These are phyloP conservation scores for Pluvianellus socialis DNA, from an alignment of 2,113 vertebrate species.

Conservation along the genomic window DNA sequence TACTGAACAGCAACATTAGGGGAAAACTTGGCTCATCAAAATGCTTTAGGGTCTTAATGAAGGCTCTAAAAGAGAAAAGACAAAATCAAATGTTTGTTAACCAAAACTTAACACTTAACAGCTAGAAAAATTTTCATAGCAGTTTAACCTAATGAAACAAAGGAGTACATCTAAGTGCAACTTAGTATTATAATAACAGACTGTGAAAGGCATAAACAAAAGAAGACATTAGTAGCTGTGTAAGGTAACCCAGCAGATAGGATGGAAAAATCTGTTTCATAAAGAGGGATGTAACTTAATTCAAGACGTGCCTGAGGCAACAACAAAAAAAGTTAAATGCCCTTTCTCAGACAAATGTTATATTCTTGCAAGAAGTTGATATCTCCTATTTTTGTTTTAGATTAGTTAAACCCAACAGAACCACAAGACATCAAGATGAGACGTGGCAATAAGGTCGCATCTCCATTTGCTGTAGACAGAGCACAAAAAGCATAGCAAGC, in stretches of 20 bases:
- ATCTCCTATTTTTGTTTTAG: not conserved
- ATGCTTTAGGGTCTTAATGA: not conserved
- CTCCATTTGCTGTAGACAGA: not conserved
- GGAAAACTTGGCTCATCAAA: not conserved
- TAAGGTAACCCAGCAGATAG: not conserved
- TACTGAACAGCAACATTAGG: not conserved
- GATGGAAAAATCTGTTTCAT: not conserved
- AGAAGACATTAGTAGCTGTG: not conserved
- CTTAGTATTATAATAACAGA: not conserved
- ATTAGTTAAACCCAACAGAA: not conserved
- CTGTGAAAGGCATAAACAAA: not conserved
- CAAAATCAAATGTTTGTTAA: not conserved
- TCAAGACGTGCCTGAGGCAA: not conserved
- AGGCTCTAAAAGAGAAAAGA: not conserved
- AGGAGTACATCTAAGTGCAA: not conserved
- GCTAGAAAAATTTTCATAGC: not conserved
- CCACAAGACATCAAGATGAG: not conserved
- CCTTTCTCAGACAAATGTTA: not conserved
- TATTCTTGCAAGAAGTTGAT: not conserved
- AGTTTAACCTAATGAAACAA: not conserved
- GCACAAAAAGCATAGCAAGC: not conserved
- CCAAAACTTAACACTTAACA: not conserved
- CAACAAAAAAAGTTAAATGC: not conserved
- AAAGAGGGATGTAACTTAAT: not conserved
- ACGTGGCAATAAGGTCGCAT: accelerated